Evolutionary conservation across 2,797 vertebrate species (phyloP).

Genomic region (Falco peregrinus): DNA sequence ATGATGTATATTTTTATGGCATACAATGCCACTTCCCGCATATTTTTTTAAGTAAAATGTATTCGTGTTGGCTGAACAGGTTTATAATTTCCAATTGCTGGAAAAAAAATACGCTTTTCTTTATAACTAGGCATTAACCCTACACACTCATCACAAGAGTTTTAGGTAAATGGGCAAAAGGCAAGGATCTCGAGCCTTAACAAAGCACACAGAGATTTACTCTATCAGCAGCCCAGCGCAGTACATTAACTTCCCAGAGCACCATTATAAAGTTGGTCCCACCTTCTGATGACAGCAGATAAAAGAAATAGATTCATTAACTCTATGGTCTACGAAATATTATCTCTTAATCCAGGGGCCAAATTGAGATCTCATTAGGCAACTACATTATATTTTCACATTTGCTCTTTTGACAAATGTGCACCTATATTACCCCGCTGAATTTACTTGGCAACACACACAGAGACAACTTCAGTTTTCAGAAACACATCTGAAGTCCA

Average conservation of each 20-base stretch:
- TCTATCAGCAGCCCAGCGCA: not conserved
- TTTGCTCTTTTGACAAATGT: not conserved
- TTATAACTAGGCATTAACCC: constrained; percentile 3
- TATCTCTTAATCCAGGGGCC: not conserved
- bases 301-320: not conserved
- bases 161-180: not conserved
- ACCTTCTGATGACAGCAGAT: not conserved
- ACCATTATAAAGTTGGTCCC: not conserved
- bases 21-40: constrained; percentile 60
- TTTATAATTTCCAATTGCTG: constrained; percentile 51
- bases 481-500: not conserved
- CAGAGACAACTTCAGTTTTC: not conserved
- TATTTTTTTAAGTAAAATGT: constrained; percentile 36
- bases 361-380: not conserved
- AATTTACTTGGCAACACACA: not conserved
- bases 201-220: not conserved
- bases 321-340: not conserved
- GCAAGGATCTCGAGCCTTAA: not conserved
- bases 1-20: constrained; percentile 73
- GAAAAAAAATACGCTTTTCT: not conserved
- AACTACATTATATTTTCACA: not conserved
- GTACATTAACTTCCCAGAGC: not conserved
- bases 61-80: constrained; percentile 52
- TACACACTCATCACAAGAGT: not conserved
- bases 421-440: not conserved